phyloP scores from a whole-genome alignment of 2,888 invertebrate species.

The Xestia xanthographa region DNA sequence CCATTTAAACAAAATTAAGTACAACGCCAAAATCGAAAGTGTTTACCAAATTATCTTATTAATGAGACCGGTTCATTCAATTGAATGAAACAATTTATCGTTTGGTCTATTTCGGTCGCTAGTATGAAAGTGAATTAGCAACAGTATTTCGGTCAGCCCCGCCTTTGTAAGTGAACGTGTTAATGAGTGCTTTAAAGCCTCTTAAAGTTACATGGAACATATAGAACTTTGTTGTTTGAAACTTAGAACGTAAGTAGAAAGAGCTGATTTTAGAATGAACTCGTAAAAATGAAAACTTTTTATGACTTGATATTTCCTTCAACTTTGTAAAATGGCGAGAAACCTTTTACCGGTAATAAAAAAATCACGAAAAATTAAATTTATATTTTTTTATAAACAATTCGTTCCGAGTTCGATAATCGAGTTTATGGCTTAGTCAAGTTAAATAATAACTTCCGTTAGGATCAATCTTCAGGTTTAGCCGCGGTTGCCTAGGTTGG shows the following conservation, averaged over 20 bases:
- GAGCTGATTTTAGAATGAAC: not conserved
- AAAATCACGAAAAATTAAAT: no score
- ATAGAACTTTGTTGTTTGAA: slow-evolving; percentile 27
- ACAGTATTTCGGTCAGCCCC: slow-evolving; percentile 68
- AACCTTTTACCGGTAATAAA: not conserved
- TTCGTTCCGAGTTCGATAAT: no score
- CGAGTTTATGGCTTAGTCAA: no score
- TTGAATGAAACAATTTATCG: slow-evolving; percentile 55
- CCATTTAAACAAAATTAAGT: slow-evolving; percentile 28
- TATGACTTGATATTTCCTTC: not conserved
- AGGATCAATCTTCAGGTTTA: no score
- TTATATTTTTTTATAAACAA: no score
- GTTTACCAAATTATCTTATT: slow-evolving; percentile 58
- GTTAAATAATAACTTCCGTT: no score
- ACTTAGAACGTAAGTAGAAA: not conserved
- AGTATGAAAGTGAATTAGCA: slow-evolving; percentile 78
- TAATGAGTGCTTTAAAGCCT: slow-evolving; percentile 49
- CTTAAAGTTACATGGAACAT: slow-evolving; percentile 21
- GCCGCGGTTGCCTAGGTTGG: no score
- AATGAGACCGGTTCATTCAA: slow-evolving; percentile 61
- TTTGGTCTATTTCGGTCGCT: slow-evolving; percentile 62
- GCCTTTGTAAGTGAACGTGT: slow-evolving; percentile 44
- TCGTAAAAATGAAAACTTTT: slow-evolving; percentile 13
- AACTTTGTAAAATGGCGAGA: not conserved
- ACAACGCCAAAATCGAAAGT: slow-evolving; percentile 61